phyloP scores from a whole-genome alignment of 1,140 invertebrate species.

The Ectropis grisescens region DNA sequence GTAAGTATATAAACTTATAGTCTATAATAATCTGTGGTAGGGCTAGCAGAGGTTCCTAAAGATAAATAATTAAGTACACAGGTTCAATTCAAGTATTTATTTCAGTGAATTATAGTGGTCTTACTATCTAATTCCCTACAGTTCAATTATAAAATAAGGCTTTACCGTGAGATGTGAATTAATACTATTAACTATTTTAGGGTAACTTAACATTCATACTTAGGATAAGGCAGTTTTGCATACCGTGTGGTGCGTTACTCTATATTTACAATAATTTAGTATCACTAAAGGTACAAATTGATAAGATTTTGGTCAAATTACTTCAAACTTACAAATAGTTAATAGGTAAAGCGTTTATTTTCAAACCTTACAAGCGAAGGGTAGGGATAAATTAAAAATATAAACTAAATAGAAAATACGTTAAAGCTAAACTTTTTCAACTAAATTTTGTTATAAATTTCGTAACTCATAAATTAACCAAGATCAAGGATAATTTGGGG shows the following conservation, averaged over 20 bases:
- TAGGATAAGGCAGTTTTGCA: slow-evolving; percentile 53
- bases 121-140: slow-evolving; percentile 3
- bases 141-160: slow-evolving; percentile 53
- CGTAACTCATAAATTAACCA: neutral
- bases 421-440: neutral
- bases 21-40: too few species aligned
- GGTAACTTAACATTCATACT: slow-evolving; percentile 43
- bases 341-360: slow-evolving; percentile 29
- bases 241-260: slow-evolving; percentile 33
- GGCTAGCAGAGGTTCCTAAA: too few species aligned
- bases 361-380: slow-evolving; percentile 24
- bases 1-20: too few species aligned
- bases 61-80: too few species aligned
- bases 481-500: neutral
- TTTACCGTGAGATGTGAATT: slow-evolving; percentile 58
- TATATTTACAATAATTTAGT: slow-evolving; percentile 39
- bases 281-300: slow-evolving; percentile 17
- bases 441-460: slow-evolving; percentile 2
- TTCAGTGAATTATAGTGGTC: slow-evolving; percentile 14
- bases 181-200: slow-evolving; percentile 28
- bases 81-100: too few species aligned
- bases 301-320: slow-evolving; percentile 39
- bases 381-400: too few species aligned
- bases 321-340: slow-evolving; percentile 21
- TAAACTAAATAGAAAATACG: too few species aligned